These are phyloP conservation scores for Drosophila buzzatii DNA, from an alignment of 2,888 invertebrate species.

Conservation along the genomic window DNA sequence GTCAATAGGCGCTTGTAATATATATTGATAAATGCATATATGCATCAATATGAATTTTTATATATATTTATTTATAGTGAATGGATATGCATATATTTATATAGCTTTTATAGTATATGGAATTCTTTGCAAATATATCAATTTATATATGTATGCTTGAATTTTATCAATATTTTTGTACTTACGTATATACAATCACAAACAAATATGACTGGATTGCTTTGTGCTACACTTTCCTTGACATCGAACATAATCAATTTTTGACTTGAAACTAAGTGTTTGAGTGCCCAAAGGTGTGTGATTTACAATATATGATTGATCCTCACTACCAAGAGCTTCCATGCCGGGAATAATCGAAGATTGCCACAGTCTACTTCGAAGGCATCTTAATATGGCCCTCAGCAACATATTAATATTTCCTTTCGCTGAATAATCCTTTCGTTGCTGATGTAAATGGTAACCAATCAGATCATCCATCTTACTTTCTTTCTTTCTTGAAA, in stretches of 20 bases:
- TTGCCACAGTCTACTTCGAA: too few relatives aligned
- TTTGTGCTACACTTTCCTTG: not conserved
- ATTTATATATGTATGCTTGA: not conserved
- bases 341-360: too few relatives aligned
- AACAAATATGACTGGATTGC: not conserved
- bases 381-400: too few relatives aligned
- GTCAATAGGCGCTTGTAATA: not conserved
- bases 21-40: not conserved
- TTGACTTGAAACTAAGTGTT: not conserved
- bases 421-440: too few relatives aligned
- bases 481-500: not conserved
- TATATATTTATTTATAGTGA: not conserved
- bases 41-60: not conserved
- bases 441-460: too few relatives aligned
- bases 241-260: not conserved
- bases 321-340: too few relatives aligned
- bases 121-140: not conserved
- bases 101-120: not conserved
- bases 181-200: not conserved
- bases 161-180: not conserved
- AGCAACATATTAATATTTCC: too few relatives aligned
- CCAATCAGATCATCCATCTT: too few relatives aligned
- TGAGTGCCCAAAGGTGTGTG: too few relatives aligned
- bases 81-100: not conserved
- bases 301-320: too few relatives aligned